phyloP scores from a whole-genome alignment of 2,113 vertebrate genomes.

The Nothocercus julius region DNA sequence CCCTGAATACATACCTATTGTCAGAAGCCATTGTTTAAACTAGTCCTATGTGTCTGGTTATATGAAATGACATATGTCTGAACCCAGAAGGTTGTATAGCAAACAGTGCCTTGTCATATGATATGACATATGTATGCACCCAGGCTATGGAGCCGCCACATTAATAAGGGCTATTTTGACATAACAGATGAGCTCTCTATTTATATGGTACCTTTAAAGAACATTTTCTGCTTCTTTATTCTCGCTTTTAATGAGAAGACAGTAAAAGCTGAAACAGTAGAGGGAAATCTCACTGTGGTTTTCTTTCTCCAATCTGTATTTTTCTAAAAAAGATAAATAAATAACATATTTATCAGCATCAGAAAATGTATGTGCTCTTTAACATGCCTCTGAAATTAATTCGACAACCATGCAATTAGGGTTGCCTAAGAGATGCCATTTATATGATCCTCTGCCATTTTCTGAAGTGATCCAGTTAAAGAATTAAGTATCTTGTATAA shows the following conservation, averaged over 20 bases:
- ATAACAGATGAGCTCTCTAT: slow-evolving; percentile 47
- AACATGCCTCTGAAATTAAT: not conserved
- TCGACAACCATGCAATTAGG: slow-evolving; percentile 1
- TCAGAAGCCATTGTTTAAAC: slow-evolving; percentile 43
- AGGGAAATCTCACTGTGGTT: not conserved
- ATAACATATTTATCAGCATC: not conserved
- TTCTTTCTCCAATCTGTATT: not conserved
- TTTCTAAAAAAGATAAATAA: not conserved
- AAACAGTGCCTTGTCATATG: slow-evolving; percentile 35
- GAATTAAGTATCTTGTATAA: slow-evolving; percentile 27
- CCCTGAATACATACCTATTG: not conserved
- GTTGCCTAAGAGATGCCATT: slow-evolving; percentile 45
- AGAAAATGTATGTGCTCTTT: not conserved
- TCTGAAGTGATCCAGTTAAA: slow-evolving; percentile 30
- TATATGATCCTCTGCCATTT: slow-evolving; percentile 7
- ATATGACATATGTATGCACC: slow-evolving; percentile 51
- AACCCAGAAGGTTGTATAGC: slow-evolving; percentile 44
- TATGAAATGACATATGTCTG: slow-evolving; percentile 55
- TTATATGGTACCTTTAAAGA: slow-evolving; percentile 40
- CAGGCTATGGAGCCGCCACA: slow-evolving; percentile 28
- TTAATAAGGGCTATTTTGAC: slow-evolving; percentile 40
- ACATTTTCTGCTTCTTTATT: slow-evolving; percentile 49
- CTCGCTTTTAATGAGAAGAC: not conserved
- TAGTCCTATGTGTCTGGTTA: not conserved
- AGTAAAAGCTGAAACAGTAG: not conserved